Evolutionary conservation across 2,797 vertebrate genomes (phyloP).

Genomic region (Crossoptilon crossoptilon): DNA sequence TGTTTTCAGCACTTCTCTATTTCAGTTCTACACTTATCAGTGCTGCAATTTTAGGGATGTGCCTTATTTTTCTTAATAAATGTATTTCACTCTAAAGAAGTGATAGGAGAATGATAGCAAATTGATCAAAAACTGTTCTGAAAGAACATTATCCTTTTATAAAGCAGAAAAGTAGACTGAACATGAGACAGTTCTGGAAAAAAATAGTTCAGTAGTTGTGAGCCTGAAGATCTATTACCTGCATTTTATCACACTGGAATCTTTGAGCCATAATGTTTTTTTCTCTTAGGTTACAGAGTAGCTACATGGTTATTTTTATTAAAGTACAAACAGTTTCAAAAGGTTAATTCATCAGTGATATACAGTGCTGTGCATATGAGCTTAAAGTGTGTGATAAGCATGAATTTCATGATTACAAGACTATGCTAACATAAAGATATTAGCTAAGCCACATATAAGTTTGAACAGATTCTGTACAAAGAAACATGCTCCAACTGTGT

Average conservation of each 20-base stretch:
- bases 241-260: conserved; percentile 19
- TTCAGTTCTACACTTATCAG: neutral
- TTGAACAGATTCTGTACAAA: neutral
- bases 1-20: neutral
- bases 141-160: neutral
- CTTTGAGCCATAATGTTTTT: neutral
- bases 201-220: neutral
- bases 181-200: neutral
- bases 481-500: neutral
- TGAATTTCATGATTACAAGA: conserved; percentile 11
- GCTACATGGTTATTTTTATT: neutral
- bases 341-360: neutral
- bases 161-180: conserved; percentile 14
- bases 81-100: conserved; percentile 21
- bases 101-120: neutral
- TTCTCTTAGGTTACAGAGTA: neutral
- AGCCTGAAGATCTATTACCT: neutral
- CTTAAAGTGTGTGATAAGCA: neutral
- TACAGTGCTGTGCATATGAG: neutral
- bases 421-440: neutral
- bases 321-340: conserved; percentile 17
- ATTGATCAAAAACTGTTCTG: conserved; percentile 22
- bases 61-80: neutral
- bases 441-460: neutral
- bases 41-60: neutral